Conservation (phyloP, 92 coral and sea anemone species). For the Paragorgia papillata region DNA sequence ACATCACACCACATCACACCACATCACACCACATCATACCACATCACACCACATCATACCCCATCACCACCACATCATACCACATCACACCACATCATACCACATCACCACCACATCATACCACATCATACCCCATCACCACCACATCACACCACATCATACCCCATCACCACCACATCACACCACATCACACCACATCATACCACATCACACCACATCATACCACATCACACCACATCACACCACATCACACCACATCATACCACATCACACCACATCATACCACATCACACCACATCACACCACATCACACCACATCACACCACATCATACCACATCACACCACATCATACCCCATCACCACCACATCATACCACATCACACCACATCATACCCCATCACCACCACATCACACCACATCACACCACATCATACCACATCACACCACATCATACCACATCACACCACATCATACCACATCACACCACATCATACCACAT, state of each 20-base stretch:
- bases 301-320: not conserved
- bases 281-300: no score
- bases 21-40: not conserved
- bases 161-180: not conserved
- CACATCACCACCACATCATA: no score
- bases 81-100: no score
- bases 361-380: not conserved
- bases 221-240: not conserved
- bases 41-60: not conserved
- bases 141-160: not conserved
- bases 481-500: not conserved
- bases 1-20: not conserved
- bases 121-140: not conserved
- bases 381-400: not conserved
- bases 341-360: not conserved
- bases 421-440: no score
- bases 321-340: no score
- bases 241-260: not conserved
- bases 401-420: not conserved
- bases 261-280: not conserved
- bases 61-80: not conserved
- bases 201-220: no score
- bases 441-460: no score
- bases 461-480: not conserved
- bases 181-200: no score